Conservation (phyloP, 2,888 invertebrate species). For the Drosophila paranaensis region DNA sequence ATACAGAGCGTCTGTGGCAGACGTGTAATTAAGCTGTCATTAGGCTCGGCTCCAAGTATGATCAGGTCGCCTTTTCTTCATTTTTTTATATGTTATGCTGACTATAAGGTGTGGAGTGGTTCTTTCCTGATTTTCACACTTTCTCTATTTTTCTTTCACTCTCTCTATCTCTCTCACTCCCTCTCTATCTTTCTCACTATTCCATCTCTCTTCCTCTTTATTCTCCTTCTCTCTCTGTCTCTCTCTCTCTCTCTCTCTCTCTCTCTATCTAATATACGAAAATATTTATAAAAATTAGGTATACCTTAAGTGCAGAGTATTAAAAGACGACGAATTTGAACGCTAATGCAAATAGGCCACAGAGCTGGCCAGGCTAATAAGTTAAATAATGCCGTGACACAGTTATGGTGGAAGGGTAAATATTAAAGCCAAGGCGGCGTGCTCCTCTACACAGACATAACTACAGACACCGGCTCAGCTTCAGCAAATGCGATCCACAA, state of each 20-base stretch:
- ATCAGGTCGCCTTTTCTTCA: too few relatives aligned
- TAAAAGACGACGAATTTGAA: constrained; percentile 37
- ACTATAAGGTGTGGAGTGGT: too few relatives aligned
- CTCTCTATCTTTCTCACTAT: neutral
- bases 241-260: neutral
- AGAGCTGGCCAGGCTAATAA: constrained; percentile 72
- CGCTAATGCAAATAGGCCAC: constrained; percentile 78
- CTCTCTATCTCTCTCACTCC: neutral
- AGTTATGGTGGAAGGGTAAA: constrained; percentile 60
- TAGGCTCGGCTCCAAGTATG: too few relatives aligned
- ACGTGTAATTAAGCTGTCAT: too few relatives aligned
- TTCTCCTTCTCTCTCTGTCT: too few relatives aligned
- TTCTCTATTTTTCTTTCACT: too few relatives aligned
- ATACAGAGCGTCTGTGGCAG: too few relatives aligned
- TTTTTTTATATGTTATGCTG: too few relatives aligned
- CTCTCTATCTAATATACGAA: neutral
- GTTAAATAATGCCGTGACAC: constrained; percentile 79
- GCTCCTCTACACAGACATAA: constrained; percentile 47
- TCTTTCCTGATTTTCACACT: too few relatives aligned
- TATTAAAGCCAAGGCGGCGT: constrained; percentile 79
- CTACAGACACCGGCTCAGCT: neutral
- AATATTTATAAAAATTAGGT: neutral
- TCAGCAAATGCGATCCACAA: constrained; percentile 10
- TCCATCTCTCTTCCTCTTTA: neutral
- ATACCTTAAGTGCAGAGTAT: constrained; percentile 12